Percentiles rank a stretch among this genome's conserved stretches.
phyloP scores from a whole-genome alignment of 2,113 vertebrate genomes.

The Phainopepla nitens region DNA sequence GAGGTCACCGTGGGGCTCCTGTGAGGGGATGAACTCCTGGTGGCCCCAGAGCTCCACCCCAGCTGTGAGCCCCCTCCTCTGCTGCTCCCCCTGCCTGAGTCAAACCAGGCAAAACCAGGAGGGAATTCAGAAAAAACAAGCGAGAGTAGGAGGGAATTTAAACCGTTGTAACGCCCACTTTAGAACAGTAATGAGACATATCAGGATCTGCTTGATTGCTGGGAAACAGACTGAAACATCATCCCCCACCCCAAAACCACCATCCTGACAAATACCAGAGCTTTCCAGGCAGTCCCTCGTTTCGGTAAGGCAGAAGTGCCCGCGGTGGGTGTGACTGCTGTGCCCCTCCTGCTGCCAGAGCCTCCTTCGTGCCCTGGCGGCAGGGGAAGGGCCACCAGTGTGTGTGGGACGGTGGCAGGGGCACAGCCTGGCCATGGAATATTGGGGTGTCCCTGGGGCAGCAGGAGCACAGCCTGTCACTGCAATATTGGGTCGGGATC shows the following conservation, averaged over 20 bases:
- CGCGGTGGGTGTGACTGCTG: not conserved
- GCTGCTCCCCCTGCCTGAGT: not conserved
- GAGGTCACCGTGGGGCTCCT: not conserved
- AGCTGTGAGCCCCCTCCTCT: not conserved
- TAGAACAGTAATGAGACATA: not conserved
- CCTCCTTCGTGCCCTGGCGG: not conserved
- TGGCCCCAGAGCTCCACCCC: not conserved
- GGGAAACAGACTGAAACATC: not conserved
- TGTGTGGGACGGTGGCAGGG: not conserved
- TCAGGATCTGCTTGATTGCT: not conserved
- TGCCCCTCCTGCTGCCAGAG: not conserved
- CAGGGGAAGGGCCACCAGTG: not conserved
- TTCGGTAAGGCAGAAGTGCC: not conserved
- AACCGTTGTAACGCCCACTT: fast-evolving
- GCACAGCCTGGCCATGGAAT: too few relatives aligned
- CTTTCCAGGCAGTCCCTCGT: not conserved
- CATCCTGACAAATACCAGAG: not conserved
- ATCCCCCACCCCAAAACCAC: too few relatives aligned
- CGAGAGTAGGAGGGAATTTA: not conserved
- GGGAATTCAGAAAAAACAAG: too few relatives aligned
- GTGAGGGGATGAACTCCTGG: not conserved
- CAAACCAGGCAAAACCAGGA: not conserved
- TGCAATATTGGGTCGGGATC: too few relatives aligned
- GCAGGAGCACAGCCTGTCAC: too few relatives aligned
- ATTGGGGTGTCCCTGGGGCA: too few relatives aligned